Conservation (phyloP, 1,140 invertebrate species). For the Macrobrachium rosenbergii region DNA sequence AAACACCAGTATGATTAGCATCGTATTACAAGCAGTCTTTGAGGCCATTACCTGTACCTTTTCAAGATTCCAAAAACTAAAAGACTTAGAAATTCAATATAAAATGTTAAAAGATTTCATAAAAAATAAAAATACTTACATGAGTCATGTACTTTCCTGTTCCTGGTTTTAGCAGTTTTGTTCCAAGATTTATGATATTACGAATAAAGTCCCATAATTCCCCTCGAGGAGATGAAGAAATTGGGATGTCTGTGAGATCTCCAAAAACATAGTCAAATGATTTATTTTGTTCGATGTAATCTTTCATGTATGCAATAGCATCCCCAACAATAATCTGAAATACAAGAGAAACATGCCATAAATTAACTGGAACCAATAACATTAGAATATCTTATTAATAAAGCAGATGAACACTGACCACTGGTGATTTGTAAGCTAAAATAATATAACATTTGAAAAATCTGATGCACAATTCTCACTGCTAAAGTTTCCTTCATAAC, state of each 20-base stretch:
- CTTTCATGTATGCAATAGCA: slow-evolving; percentile 85
- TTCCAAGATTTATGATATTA: slow-evolving; percentile 83
- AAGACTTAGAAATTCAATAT: neutral
- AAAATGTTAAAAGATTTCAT: neutral
- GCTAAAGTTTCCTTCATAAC: no score
- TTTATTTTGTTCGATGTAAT: slow-evolving; percentile 82
- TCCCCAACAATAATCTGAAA: slow-evolving; percentile 89
- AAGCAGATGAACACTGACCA: no score
- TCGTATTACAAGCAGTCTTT: no score
- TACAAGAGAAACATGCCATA: neutral
- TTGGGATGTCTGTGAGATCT: slow-evolving; percentile 94
- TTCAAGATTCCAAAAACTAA: neutral
- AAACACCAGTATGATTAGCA: no score
- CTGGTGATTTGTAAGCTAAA: no score
- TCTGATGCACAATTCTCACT: neutral
- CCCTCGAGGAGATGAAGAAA: slow-evolving; percentile 78
- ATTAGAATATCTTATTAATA: slow-evolving; percentile 11
- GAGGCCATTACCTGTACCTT: no score
- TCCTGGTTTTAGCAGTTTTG: slow-evolving; percentile 81
- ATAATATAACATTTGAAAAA: neutral
- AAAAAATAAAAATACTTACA: slow-evolving; percentile 73
- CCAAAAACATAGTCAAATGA: slow-evolving; percentile 94
- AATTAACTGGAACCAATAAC: no score
- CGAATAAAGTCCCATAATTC: slow-evolving; percentile 91
- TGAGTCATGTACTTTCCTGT: slow-evolving; percentile 91